These are phyloP conservation scores for Chelmon rostratus DNA, from an alignment of 2,797 vertebrate genomes.

Conservation along the genomic window DNA sequence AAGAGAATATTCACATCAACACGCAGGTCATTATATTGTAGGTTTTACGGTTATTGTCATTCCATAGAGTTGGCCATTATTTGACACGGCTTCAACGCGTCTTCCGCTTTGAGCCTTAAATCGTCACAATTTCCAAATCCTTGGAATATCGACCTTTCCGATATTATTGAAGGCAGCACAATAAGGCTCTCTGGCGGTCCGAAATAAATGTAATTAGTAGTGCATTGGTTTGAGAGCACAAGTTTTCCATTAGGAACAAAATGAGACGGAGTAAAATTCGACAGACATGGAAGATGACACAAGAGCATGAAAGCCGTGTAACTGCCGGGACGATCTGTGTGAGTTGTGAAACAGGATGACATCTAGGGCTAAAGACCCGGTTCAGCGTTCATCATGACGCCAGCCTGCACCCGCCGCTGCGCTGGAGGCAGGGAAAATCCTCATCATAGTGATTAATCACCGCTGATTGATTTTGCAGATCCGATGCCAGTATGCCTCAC, in stretches of 20 bases:
- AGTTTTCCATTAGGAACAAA: neutral
- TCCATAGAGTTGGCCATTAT: neutral
- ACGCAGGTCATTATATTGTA: neutral
- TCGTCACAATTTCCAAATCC: neutral
- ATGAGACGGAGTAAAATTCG: neutral
- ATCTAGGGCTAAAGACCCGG: neutral
- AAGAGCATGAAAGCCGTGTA: too few species aligned
- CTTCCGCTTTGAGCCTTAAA: neutral
- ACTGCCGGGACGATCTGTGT: neutral
- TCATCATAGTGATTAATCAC: slow-evolving; percentile 29
- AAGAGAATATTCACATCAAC: neutral
- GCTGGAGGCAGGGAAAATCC: too few species aligned
- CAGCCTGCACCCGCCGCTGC: neutral
- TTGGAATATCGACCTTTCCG: neutral
- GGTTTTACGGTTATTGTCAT: neutral
- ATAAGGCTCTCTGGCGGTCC: neutral
- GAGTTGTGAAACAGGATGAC: neutral
- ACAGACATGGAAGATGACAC: neutral
- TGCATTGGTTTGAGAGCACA: neutral
- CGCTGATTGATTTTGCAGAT: slow-evolving; percentile 1
- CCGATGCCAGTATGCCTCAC: neutral
- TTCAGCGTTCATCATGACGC: neutral
- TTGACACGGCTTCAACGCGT: neutral
- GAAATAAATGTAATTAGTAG: neutral
- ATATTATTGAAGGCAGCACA: neutral